phyloP scores from a whole-genome alignment of 2,113 vertebrate species.

The Gymnocephalus cernua region DNA sequence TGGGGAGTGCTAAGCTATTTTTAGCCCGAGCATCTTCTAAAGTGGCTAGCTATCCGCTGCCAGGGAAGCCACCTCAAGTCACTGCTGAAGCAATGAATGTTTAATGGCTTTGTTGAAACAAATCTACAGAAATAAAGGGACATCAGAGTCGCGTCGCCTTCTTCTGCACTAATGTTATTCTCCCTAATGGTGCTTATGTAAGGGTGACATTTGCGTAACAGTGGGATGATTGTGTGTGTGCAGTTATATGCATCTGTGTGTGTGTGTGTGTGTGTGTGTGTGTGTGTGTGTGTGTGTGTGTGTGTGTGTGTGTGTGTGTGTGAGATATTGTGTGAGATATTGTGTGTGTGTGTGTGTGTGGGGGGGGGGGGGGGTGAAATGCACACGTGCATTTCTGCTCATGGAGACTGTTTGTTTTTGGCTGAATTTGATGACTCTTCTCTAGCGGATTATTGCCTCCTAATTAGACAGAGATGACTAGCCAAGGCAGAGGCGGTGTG shows the following conservation, averaged over 20 bases:
- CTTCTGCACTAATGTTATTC: conserved; percentile 59
- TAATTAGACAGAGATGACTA: conserved; percentile 83
- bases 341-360: no score
- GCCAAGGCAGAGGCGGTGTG: conserved; percentile 73
- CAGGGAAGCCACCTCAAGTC: conserved; percentile 79
- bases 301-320: no score
- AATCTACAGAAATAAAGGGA: conserved; percentile 74
- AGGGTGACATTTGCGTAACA: conserved; percentile 65
- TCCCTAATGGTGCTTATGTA: conserved; percentile 76
- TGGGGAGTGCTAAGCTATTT: conserved; percentile 79
- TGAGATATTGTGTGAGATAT: no score
- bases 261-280: background rate
- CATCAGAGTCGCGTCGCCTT: conserved; percentile 46
- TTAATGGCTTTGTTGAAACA: conserved; percentile 81
- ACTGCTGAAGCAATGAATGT: conserved; percentile 77
- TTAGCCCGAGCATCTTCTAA: conserved; percentile 65
- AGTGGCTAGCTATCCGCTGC: conserved; percentile 75
- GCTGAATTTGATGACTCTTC: conserved; percentile 83
- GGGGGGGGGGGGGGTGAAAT: conserved; percentile 6
- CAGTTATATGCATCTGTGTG: background rate
- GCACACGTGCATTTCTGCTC: conserved; percentile 62
- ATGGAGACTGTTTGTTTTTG: conserved; percentile 77
- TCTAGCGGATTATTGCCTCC: conserved; percentile 81
- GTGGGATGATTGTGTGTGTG: conserved; percentile 31
- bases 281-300: no score